Percentiles rank a stretch among this genome's conserved stretches.
These are phyloP conservation scores for Euura lappo DNA, from an alignment of 1,140 invertebrate species.

Conservation along the genomic window DNA sequence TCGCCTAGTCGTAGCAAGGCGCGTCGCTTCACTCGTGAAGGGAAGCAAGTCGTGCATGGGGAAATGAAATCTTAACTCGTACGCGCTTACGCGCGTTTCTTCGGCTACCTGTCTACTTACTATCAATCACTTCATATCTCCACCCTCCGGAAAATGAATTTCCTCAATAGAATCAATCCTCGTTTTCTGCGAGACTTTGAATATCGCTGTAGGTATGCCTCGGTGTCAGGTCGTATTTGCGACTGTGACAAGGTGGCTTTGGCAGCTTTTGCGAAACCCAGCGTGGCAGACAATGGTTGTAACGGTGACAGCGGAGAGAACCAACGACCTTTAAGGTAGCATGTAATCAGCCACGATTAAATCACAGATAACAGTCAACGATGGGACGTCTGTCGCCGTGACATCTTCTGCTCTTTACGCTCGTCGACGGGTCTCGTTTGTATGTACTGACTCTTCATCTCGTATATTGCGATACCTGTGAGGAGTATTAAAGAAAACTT, in stretches of 20 bases:
- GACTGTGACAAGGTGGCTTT: not conserved
- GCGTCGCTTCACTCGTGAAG: constrained; percentile 13
- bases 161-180: no score
- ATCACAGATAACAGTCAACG: not conserved
- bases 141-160: no score
- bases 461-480: no score
- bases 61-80: constrained; percentile 32
- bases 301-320: not conserved
- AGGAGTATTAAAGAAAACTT: no score
- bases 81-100: constrained; percentile 14
- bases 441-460: not conserved
- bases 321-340: constrained; percentile 3
- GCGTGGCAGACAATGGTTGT: not conserved
- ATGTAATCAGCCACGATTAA: not conserved
- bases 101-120: not conserved
- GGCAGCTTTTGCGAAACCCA: not conserved
- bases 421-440: not conserved
- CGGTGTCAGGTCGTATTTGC: not conserved
- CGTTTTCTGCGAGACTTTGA: not conserved
- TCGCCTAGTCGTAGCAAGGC: constrained; percentile 20
- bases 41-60: constrained; percentile 16
- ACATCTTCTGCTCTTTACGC: not conserved
- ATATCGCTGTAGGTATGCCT: not conserved
- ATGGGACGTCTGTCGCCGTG: not conserved
- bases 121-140: not conserved